Evolutionary conservation across 64 coral and sea anemone genomes (phyloP).

Genomic region (Anthopleura sola): DNA sequence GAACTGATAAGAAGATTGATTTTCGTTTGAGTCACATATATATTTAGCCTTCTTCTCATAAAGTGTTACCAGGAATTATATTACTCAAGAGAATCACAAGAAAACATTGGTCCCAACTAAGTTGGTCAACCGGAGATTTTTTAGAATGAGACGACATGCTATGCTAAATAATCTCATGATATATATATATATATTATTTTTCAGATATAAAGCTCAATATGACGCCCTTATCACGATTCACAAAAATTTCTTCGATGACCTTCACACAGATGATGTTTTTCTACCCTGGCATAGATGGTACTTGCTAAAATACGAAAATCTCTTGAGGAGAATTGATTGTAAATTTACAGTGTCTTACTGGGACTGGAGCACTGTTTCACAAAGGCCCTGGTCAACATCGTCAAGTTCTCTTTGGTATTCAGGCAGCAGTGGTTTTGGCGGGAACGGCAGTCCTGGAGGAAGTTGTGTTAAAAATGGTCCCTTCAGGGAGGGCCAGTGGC

Average conservation of each 20-base stretch:
- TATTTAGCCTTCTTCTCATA: too few relatives aligned
- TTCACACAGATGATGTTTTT: not conserved
- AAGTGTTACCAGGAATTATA: too few relatives aligned
- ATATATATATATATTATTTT: too few relatives aligned
- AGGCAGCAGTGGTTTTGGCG: constrained; percentile 32
- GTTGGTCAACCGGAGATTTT: too few relatives aligned
- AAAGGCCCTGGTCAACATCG: not conserved
- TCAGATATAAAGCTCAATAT: not conserved
- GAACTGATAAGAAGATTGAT: too few relatives aligned
- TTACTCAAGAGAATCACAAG: too few relatives aligned
- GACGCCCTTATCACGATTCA: not conserved
- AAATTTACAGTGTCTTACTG: constrained; percentile 53
- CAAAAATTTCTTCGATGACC: not conserved
- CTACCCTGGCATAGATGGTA: constrained; percentile 66
- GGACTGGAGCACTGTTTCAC: constrained; percentile 50
- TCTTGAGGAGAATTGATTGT: constrained; percentile 47
- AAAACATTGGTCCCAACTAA: too few relatives aligned
- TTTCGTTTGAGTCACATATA: too few relatives aligned
- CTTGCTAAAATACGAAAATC: constrained; percentile 55
- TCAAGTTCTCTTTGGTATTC: constrained; percentile 29
- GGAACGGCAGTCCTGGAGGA: not conserved
- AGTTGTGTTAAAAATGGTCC: constrained; percentile 42
- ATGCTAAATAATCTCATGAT: too few relatives aligned
- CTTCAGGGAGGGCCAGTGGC: constrained; percentile 28
- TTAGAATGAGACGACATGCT: too few relatives aligned